Base-by-base conservation (phyloP, 2,113 vertebrate genomes). In the Nicator chloris region DNA sequence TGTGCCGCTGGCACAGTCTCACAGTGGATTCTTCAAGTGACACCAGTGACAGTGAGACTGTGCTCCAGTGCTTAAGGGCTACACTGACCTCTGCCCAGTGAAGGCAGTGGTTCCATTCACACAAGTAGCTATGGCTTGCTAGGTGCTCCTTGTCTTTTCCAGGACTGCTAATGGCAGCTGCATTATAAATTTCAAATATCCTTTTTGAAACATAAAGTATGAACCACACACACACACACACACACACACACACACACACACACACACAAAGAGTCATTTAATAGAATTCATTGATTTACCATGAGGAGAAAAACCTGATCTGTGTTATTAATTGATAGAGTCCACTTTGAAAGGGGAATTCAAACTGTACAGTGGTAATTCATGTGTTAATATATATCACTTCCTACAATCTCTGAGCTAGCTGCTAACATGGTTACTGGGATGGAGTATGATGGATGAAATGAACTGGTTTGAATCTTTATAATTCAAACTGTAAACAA, bases 241-340 rank as follows among this genome's bases (percentile, higher is more conserved):
- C 30, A 24, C 16, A 10, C 13, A 15, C 28, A 31, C 18, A 37
- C 15, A 21, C 26, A 17, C 11, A 23, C 40, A 27, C 14, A 33
- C 8, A n/a, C 19, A 44, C 3, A 12, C 10, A 35, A 49, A 35
- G 60, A 80, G 35, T 24, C 0, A 0, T 77, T 57, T 31, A 50
- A 77, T 65, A 70, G 40, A 73, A 79, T 69, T 69, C 1, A 70
- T 51, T 85, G 40, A 54, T 94, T 79, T 91, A 71, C 21, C n/a
- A 87, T 84, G 66, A 87, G 42, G 45, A 82, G 19, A 71, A 85
- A 92, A 82, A 59, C 13, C 37, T 61, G 11, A 73, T 80, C 31
- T 63, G 37, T 50, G 11, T 54, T 89, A 59, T 50, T 82, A 91
- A 79, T 35, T 13, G 8, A 49, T 40, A 72, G 40, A 61, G 42